Base-by-base conservation (phyloP, 2,797 vertebrate species). In the Molothrus aeneus region DNA sequence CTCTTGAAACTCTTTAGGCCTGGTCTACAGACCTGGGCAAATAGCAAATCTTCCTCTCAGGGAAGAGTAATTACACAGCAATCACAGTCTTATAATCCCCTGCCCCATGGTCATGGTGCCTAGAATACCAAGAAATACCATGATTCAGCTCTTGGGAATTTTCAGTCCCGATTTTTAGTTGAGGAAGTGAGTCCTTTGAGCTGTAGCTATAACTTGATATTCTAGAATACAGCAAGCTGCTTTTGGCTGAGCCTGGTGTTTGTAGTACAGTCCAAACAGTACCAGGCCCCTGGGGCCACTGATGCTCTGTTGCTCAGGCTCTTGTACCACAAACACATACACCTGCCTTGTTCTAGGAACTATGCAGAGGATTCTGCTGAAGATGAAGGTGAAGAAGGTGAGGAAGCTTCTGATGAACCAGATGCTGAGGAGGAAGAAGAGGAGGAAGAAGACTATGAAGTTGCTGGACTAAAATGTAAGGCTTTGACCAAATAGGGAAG, bases 381-480 rank as follows among this genome's bases (percentile, higher is more conserved):
- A 42, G 99, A 99, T 86, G 98, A 99, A 78, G 95, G 91, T 17
- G 98, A 99, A 20, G 98, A 98, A 60, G 98, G 97, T 7, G 98
- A 99, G 47, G 98, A 98, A 4, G 97, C 98, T 26, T 97, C 97
- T 9, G 98, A 98, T 18, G 99, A 99, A 10, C 98, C 98, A 10
- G 98, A 98, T 13, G 98, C 98, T 8, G 98, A 98, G 1, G 98
- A 98, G 0, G 98, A 98, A 9, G 98, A 98, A 1, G 99, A 99
- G 6, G 98, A 98, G 2, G 98, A 98, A 4, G 98, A 99, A 84
- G 98, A 99, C 70, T 98, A 98, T 74, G 98, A 98, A 96, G 98
- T 98, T 83, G 98, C 98, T 80, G 99, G 99, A 22, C 98, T 99
- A 94, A 99, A 98, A 97, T 97, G 99, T 99, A 97, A 98, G 99